Percentiles rank a stretch among this genome's conserved stretches.
Conservation (phyloP, 2,888 invertebrate genomes). For the Cerceris rybyensis region DNA sequence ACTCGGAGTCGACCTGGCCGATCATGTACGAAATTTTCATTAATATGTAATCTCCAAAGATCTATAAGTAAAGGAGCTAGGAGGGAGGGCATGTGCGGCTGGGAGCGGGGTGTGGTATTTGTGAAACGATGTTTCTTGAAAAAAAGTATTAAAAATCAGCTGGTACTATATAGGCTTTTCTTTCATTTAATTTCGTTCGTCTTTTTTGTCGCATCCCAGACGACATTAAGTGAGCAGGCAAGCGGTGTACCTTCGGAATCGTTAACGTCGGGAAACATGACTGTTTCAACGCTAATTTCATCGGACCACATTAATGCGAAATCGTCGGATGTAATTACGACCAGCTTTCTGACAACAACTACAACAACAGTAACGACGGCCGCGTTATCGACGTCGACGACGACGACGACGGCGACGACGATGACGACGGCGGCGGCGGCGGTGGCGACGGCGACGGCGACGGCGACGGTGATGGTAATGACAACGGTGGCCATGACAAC, state of each 20-base stretch:
- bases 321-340: too few relatives aligned
- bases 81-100: too few relatives aligned
- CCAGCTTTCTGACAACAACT: not conserved
- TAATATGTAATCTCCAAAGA: not conserved
- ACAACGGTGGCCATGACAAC: not conserved
- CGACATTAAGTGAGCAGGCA: constrained; percentile 64
- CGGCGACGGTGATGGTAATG: constrained; percentile 10
- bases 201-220: constrained; percentile 52
- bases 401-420: constrained; percentile 17
- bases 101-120: too few relatives aligned
- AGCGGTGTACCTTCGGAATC: constrained; percentile 44
- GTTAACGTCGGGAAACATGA: constrained; percentile 26
- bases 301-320: constrained; percentile 29
- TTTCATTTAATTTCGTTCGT: not conserved
- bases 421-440: constrained; percentile 24
- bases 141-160: not conserved
- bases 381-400: constrained; percentile 16
- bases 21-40: constrained; percentile 63
- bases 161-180: not conserved
- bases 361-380: not conserved
- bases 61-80: too few relatives aligned
- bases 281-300: constrained; percentile 39
- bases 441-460: not conserved
- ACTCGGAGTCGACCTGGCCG: constrained; percentile 75
- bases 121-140: too few relatives aligned